A percentile compares a stretch with the other conserved stretches of the same genome.
phyloP scores from a whole-genome alignment of 2,888 invertebrate species.

The Oscheius onirici region DNA sequence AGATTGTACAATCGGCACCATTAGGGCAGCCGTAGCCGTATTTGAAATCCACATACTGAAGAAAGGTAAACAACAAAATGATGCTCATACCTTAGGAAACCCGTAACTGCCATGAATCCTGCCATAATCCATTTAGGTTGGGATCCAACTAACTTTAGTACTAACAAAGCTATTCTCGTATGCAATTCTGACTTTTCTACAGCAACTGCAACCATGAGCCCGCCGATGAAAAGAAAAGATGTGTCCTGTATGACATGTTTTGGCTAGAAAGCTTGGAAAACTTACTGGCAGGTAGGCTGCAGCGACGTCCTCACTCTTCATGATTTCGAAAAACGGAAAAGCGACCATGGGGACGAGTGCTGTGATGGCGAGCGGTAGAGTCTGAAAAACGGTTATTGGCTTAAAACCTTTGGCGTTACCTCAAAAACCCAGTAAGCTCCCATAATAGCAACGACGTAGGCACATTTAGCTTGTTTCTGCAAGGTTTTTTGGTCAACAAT shows the following conservation, averaged over 20 bases:
- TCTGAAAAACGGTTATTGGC: constrained; percentile 16
- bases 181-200: constrained; percentile 70
- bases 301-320: constrained; percentile 62
- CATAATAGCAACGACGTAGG: constrained; percentile 65
- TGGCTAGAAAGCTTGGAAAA: too few species aligned
- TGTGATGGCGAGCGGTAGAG: constrained; percentile 68
- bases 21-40: constrained; percentile 78
- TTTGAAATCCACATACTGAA: constrained; percentile 71
- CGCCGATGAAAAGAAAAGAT: constrained; percentile 70
- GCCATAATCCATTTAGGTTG: constrained; percentile 67
- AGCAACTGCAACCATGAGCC: constrained; percentile 69
- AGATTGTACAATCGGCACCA: constrained; percentile 75
- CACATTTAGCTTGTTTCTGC: constrained; percentile 59
- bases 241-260: constrained; percentile 57
- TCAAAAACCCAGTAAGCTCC: constrained; percentile 69
- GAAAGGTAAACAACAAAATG: neutral
- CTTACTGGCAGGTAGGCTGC: constrained; percentile 63
- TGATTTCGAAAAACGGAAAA: constrained; percentile 65
- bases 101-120: constrained; percentile 69
- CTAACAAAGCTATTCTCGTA: constrained; percentile 58
- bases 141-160: constrained; percentile 59
- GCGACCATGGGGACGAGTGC: constrained; percentile 68
- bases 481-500: too few species aligned
- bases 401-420: constrained; percentile 14
- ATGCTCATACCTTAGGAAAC: constrained; percentile 56